These are phyloP conservation scores for Brachirus orientalis DNA, from an alignment of 2,113 vertebrate species.

Conservation along the genomic window DNA sequence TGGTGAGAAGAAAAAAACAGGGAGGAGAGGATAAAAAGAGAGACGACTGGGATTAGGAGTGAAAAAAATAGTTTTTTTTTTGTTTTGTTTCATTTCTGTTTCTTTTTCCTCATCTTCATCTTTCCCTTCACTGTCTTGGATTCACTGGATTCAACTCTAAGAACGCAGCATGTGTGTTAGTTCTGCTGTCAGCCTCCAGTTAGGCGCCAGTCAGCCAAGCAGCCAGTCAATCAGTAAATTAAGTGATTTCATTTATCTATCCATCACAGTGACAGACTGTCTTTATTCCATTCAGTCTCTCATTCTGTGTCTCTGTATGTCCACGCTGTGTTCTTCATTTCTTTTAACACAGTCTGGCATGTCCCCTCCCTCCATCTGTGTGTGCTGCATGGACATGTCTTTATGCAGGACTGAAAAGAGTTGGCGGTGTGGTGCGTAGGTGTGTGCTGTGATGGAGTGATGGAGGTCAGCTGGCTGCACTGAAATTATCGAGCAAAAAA, in stretches of 20 bases:
- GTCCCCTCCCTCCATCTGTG: not conserved
- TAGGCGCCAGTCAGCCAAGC: not conserved
- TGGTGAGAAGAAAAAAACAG: not conserved
- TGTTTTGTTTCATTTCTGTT: no score
- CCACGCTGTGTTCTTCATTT: not conserved
- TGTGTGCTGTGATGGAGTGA: not conserved
- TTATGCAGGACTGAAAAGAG: not conserved
- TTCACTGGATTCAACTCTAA: not conserved
- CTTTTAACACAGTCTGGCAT: not conserved
- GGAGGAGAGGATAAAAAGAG: no score
- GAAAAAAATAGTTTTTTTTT: not conserved
- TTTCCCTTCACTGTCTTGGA: no score
- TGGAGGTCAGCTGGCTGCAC: not conserved
- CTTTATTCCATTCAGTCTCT: constrained; percentile 13
- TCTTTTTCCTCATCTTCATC: no score
- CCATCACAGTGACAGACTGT: constrained; percentile 32
- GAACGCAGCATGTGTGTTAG: not conserved
- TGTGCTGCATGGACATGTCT: not conserved
- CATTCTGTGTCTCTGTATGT: not conserved
- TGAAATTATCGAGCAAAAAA: not conserved
- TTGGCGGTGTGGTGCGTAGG: not conserved
- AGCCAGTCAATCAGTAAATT: constrained; percentile 22
- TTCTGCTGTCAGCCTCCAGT: constrained; percentile 7
- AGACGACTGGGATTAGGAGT: not conserved
- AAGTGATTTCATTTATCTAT: constrained; percentile 18